These are phyloP conservation scores for Bombycilla garrulus DNA, from an alignment of 2,113 vertebrate species.

Conservation along the genomic window DNA sequence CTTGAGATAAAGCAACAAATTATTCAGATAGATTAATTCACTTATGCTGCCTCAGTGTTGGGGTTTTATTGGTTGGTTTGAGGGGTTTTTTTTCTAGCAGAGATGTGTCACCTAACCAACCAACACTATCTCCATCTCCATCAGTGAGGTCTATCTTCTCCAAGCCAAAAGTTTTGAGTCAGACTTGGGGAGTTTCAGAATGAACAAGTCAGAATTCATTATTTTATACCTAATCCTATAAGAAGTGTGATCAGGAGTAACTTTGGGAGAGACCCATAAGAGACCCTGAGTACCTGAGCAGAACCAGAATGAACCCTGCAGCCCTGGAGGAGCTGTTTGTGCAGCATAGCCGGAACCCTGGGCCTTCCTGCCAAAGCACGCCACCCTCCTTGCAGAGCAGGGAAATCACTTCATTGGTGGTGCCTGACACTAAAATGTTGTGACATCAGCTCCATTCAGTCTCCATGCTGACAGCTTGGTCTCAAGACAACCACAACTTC, in stretches of 20 bases:
- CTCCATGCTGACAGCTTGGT: background rate
- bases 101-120: background rate
- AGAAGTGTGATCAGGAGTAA: background rate
- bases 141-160: background rate
- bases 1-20: background rate
- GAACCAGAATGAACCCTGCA: accelerated
- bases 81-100: accelerated
- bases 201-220: background rate
- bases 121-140: background rate
- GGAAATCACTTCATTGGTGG: background rate
- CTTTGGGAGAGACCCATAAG: background rate
- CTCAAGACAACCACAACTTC: background rate
- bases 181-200: background rate
- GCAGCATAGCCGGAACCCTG: background rate
- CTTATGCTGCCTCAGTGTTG: background rate
- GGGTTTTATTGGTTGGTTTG: background rate
- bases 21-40: background rate
- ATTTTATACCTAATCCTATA: background rate
- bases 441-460: background rate
- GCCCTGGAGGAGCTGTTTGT: background rate
- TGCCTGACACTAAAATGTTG: background rate
- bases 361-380: background rate
- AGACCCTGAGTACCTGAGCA: background rate
- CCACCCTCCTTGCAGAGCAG: accelerated
- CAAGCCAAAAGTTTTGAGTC: background rate